phyloP scores from a whole-genome alignment of 2,888 invertebrate species.

The Antitype chi region DNA sequence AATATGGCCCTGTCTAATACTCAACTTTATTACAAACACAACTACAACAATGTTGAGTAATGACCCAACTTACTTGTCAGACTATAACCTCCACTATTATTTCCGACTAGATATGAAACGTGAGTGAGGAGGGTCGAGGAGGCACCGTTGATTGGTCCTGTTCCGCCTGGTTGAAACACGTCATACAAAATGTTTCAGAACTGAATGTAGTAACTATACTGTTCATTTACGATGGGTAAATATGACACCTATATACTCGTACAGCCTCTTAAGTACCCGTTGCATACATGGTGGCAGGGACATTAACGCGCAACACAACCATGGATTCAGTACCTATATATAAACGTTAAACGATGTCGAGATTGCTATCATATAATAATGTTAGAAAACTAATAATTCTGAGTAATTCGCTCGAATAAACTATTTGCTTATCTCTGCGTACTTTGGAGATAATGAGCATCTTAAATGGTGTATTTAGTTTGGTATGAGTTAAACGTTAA shows the following conservation, averaged over 20 bases:
- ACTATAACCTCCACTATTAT: slow-evolving; percentile 43
- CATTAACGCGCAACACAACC: no score
- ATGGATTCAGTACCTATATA: no score
- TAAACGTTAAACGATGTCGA: no score
- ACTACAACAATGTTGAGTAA: slow-evolving; percentile 4
- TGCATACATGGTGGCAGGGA: no score
- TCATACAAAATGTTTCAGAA: slow-evolving; percentile 5
- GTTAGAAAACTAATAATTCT: no score
- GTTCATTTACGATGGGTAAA: neutral
- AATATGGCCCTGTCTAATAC: neutral
- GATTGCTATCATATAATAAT: no score
- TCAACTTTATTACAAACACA: slow-evolving; percentile 11
- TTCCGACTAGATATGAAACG: slow-evolving; percentile 31
- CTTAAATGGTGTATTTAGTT: no score
- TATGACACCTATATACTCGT: neutral
- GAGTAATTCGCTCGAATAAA: no score
- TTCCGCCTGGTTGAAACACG: neutral
- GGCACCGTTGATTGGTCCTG: slow-evolving; percentile 25
- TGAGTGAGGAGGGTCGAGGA: slow-evolving; percentile 51
- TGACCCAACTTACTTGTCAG: slow-evolving; percentile 35
- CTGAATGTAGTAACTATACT: neutral
- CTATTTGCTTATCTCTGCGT: no score
- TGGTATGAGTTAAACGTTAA: no score
- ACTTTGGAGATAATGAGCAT: no score
- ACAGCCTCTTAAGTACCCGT: neutral